Conservation (phyloP, 2,113 vertebrate genomes). For the Rhinogobius similis region DNA sequence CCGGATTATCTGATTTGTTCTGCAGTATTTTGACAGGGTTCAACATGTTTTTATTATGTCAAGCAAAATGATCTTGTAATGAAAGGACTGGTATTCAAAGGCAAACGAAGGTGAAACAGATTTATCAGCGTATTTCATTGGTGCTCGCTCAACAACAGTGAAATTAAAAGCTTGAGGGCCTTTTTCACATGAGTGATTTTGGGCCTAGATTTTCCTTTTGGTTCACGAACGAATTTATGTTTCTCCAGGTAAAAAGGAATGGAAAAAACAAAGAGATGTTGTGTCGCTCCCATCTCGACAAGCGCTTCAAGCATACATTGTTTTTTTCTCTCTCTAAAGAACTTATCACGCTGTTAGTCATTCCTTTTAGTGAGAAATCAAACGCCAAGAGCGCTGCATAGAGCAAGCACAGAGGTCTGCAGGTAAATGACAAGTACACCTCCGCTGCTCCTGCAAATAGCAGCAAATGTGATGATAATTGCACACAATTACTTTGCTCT, state of each 20-base stretch:
- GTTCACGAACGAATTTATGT: slow-evolving; percentile 21
- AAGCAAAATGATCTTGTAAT: no score
- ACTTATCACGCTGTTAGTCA: slow-evolving; percentile 31
- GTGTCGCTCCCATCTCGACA: slow-evolving; percentile 34
- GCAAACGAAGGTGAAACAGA: no score
- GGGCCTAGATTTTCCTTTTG: slow-evolving; percentile 22
- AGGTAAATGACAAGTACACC: slow-evolving; percentile 43
- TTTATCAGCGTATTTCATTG: no score
- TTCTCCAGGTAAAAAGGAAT: slow-evolving; percentile 55
- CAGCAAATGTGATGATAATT: slow-evolving; percentile 59
- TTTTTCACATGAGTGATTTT: no score
- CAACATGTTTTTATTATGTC: no score
- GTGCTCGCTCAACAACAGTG: no score
- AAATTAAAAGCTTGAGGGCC: no score
- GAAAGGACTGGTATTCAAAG: no score
- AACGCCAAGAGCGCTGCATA: slow-evolving; percentile 8
- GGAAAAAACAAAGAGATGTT: slow-evolving; percentile 39
- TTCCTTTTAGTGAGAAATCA: slow-evolving; percentile 19
- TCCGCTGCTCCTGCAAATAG: slow-evolving; percentile 39
- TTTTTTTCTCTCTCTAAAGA: slow-evolving; percentile 25
- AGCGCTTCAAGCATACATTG: slow-evolving; percentile 48
- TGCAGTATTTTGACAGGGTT: no score
- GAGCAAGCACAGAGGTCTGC: slow-evolving; percentile 4
- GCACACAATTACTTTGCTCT: slow-evolving; percentile 54
- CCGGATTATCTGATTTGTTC: no score